Evolutionary conservation across 2,797 vertebrate genomes (phyloP).

Genomic region (Lepilemur septentrionalis): DNA sequence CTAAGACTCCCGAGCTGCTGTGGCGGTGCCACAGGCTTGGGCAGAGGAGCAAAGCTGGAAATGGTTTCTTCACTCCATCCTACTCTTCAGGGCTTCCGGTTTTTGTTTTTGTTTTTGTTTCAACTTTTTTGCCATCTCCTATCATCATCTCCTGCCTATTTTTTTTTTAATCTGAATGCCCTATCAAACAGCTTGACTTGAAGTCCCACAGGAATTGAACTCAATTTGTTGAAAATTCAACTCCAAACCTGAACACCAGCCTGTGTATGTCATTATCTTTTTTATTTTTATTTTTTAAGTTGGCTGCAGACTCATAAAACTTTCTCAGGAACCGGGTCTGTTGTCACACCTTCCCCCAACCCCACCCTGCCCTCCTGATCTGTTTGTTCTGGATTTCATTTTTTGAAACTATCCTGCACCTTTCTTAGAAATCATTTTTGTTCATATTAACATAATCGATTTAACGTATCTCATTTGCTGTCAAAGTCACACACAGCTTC

Average conservation of each 20-base stretch:
- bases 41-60: neutral
- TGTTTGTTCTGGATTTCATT: neutral
- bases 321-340: neutral
- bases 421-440: neutral
- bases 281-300: neutral
- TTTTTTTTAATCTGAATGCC: neutral
- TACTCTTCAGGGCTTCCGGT: neutral
- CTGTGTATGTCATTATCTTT: neutral
- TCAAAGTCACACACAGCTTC: neutral
- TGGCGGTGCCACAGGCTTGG: neutral
- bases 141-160: neutral
- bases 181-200: neutral
- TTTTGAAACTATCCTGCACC: neutral
- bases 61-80: neutral
- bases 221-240: neutral
- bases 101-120: neutral
- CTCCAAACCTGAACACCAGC: neutral
- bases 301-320: neutral
- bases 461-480: neutral
- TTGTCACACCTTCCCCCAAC: neutral
- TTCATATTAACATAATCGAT: neutral
- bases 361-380: neutral
- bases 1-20: neutral
- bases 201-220: neutral
- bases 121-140: neutral